Base-by-base conservation (phyloP, 2,113 vertebrate genomes). In the Trinectes maculatus region DNA sequence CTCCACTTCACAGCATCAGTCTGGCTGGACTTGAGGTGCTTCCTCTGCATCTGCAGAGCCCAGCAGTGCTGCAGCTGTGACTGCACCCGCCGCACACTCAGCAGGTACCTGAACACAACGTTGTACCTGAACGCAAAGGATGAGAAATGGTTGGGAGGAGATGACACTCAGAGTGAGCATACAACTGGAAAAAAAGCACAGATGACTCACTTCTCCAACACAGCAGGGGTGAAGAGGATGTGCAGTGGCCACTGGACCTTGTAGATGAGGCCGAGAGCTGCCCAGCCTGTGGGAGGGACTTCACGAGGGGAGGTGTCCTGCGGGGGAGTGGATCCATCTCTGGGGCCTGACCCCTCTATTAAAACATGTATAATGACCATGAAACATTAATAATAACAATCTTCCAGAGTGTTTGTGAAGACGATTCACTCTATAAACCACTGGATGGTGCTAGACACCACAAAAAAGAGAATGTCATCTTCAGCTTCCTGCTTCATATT, bases 221-320 rank as follows among this genome's bases (percentile, higher is more conserved):
- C 93, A 2, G 96, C 96, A 0, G 97, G 97, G 15, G 96, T 99
- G 88, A 99, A 98, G 53, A 99, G 95, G 89, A 99, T 98, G 83
- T 99, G 98, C 43, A 99, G 86, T 0, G 98, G 98, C 98, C 98
- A 99, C 5, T 99, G 97, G 13, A 99, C 97, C 88, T 96, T 98
- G 89, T 99, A 99, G 87, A 93, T 93, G 79, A 99, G 94, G 13
- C 97, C 98, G 10, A 99, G 93, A 19, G 96, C 96, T 2, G 96
- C 96, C 97, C 97, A 99, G 61, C 96, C 97, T 0, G 96, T 96
- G 0, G 94, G 86, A 0, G 98, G 97, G 43, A 92, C 90, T 77
- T 99, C 98, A 7, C 96, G 94, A 2, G 98, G 97, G 54, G 97
- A 98, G 0, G 94, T 79, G 58, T 99, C 97, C 49, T 97, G 95